Evolutionary conservation across 2,888 invertebrate genomes (phyloP).

Genomic region (Elmis aenea): DNA sequence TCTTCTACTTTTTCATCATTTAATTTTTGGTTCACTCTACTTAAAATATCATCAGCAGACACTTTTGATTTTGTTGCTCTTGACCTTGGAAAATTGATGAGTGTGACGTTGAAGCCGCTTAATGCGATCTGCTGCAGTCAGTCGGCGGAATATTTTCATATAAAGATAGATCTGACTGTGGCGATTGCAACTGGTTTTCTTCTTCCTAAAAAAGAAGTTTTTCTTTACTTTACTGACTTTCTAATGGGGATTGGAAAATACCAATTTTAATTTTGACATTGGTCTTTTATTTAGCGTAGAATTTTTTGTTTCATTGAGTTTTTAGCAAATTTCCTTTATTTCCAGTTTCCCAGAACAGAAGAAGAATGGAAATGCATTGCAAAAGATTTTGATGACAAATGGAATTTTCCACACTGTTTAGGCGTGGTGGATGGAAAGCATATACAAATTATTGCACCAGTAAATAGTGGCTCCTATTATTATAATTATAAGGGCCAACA

Average conservation of each 20-base stretch:
- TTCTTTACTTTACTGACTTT: too few species aligned
- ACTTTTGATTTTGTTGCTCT: slow-evolving; percentile 1
- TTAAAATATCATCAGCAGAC: slow-evolving; percentile 7
- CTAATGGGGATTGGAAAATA: too few species aligned
- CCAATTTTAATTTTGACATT: too few species aligned
- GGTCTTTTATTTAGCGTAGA: too few species aligned
- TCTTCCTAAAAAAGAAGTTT: too few species aligned
- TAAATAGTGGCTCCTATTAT: slow-evolving; percentile 25
- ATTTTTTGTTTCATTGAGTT: too few species aligned
- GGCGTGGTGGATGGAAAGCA: slow-evolving; percentile 30
- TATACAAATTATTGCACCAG: slow-evolving; percentile 23
- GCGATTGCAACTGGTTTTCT: slow-evolving; percentile 5
- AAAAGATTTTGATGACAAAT: slow-evolving; percentile 22
- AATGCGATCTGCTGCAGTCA: slow-evolving; percentile 4
- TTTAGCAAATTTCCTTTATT: slow-evolving; percentile 1
- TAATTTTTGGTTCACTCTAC: slow-evolving; percentile 4
- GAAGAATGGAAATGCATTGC: slow-evolving; percentile 23
- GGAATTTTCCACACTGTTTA: slow-evolving; percentile 27
- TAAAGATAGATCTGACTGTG: slow-evolving; percentile 7
- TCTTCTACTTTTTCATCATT: slow-evolving; percentile 10
- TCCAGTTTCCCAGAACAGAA: slow-evolving; percentile 21
- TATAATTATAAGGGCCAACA: slow-evolving; percentile 28
- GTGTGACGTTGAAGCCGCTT: slow-evolving; percentile 3
- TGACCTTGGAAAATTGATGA: slow-evolving; percentile 4
- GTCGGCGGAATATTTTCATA: slow-evolving; percentile 4